Base-by-base conservation (phyloP, 2,888 invertebrate species). In the Troglohyphantes excavatus region DNA sequence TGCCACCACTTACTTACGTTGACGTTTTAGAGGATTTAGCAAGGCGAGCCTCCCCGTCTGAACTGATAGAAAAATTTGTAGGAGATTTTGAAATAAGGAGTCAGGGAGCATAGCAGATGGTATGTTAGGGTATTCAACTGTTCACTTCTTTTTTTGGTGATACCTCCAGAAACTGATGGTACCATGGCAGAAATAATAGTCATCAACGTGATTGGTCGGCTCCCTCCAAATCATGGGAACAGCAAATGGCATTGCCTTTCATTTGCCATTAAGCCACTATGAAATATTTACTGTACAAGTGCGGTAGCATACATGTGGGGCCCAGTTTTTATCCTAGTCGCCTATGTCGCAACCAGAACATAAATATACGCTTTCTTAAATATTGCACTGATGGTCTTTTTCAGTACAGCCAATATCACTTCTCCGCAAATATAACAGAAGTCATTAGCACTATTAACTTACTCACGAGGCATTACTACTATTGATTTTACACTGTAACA, bases 231-330 rank as follows among this genome's bases (percentile, higher is more conserved):
- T 27, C 68, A 27, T 29, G 17, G 29, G 68, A 6, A 70, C 70
- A 70, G 39, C n/a, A 70, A 70, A 70, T 70, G 70, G 39, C 70
- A 70, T 39, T 19, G 2, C 21, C n/a, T n/a, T 29, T 68, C 68
- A 26, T 26, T 68, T 70, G 19, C 39, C 39, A 70, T 17, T 19
- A 29, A 39, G 21, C 70, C 70, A 68, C 13, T 27, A 27, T 5
- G 29, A 26, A 27, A 29, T 9, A 39, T 17, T 39, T 39, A 0
- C 21, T 33, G 1, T 11, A 70, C 70, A 39, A 7, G 39, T 70
- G n/a, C 7, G 7, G 13, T 21, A 72, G 3, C 39, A 70, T 39
- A 70, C 21, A 17, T 70, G 39, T 9, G 70, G n/a, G 21, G 39
- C 70, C 70, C 39, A 70, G 21, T 39, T 21, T 53, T 73, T 19